Percentiles rank a stretch among this genome's conserved stretches.
Evolutionary conservation across 2,888 invertebrate genomes (phyloP).

Genomic region (Xestia rhomboidea): DNA sequence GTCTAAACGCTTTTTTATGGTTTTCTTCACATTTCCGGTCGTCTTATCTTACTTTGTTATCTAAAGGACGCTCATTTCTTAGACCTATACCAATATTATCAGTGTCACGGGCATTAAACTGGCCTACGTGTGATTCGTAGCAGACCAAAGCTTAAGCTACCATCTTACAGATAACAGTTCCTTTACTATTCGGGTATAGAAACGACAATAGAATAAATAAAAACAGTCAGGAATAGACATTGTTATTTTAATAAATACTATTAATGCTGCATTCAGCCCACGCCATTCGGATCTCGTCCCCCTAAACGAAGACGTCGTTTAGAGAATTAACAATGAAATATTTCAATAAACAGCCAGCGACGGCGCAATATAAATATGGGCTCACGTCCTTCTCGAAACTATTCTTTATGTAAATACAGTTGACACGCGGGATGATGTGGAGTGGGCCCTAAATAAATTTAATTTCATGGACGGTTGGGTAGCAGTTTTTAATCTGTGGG

Average conservation of each 20-base stretch:
- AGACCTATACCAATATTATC: slow-evolving; percentile 87
- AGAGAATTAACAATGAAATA: slow-evolving; percentile 89
- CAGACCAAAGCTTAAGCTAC: slow-evolving; percentile 80
- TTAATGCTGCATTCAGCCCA: slow-evolving; percentile 83
- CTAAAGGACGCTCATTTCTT: slow-evolving; percentile 80
- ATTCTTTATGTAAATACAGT: slow-evolving; percentile 88
- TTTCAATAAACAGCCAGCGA: slow-evolving; percentile 87
- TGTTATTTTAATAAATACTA: slow-evolving; percentile 89
- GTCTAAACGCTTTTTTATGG: slow-evolving; percentile 31
- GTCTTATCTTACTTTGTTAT: slow-evolving; percentile 79
- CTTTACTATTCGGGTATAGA: slow-evolving; percentile 73
- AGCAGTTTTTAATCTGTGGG: slow-evolving; percentile 83
- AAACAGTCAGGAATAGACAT: slow-evolving; percentile 73
- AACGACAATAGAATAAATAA: slow-evolving; percentile 72
- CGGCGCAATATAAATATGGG: slow-evolving; percentile 87
- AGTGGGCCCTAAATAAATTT: slow-evolving; percentile 89
- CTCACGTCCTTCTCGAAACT: slow-evolving; percentile 85
- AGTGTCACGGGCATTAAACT: slow-evolving; percentile 74
- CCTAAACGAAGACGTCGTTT: slow-evolving; percentile 82
- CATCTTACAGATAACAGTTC: slow-evolving; percentile 73
- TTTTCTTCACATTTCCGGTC: slow-evolving; percentile 73
- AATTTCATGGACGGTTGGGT: slow-evolving; percentile 84
- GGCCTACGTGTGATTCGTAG: slow-evolving; percentile 84
- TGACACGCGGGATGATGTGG: slow-evolving; percentile 85
- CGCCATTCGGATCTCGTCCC: slow-evolving; percentile 81